These are phyloP conservation scores for Microcebus lehilahytsara DNA, from an alignment of 2,113 vertebrate species.

Conservation along the genomic window DNA sequence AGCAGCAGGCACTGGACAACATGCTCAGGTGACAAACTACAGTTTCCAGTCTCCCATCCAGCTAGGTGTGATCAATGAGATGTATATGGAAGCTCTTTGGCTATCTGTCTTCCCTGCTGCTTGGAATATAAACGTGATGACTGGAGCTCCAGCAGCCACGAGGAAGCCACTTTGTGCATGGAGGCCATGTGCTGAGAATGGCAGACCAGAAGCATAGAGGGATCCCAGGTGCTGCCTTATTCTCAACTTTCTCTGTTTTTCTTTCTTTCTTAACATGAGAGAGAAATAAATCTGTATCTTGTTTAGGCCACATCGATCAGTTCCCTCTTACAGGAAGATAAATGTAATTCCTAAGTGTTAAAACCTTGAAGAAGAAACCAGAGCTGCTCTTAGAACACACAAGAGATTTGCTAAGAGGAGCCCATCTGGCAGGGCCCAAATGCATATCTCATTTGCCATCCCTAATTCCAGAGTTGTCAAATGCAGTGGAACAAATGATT, in stretches of 20 bases:
- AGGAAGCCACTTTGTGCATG: neutral
- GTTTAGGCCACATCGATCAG: slow-evolving; percentile 36
- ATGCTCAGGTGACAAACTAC: neutral
- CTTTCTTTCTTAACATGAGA: neutral
- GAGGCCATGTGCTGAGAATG: neutral
- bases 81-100: neutral
- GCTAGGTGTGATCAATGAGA: neutral
- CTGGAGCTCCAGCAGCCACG: neutral
- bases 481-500: neutral
- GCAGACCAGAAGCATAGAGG: neutral
- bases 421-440: neutral
- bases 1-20: neutral
- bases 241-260: neutral
- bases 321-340: slow-evolving; percentile 54
- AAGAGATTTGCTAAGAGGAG: slow-evolving; percentile 3
- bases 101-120: neutral
- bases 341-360: slow-evolving; percentile 50
- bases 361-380: slow-evolving; percentile 28
- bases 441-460: neutral
- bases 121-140: neutral
- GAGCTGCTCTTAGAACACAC: neutral
- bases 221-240: neutral
- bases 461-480: neutral
- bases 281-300: slow-evolving; percentile 60
- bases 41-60: neutral